Conservation (phyloP, 2,113 vertebrate genomes). For the Stigmatopora argus region DNA sequence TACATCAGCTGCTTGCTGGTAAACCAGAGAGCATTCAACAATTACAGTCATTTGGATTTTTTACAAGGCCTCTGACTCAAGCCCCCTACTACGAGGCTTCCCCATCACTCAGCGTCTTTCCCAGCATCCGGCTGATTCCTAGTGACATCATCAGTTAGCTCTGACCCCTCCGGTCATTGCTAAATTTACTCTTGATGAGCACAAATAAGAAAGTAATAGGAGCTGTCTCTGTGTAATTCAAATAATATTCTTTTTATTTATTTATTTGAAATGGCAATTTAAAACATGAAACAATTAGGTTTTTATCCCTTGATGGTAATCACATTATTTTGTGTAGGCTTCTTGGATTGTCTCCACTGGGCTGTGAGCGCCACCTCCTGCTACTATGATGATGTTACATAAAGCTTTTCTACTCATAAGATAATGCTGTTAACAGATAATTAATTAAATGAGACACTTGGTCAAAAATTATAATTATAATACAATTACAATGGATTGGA, state of each 20-base stretch:
- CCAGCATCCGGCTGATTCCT: constrained; percentile 61
- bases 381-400: constrained; percentile 51
- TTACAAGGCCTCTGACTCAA: constrained; percentile 50
- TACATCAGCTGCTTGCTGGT: constrained; percentile 11
- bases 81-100: constrained; percentile 31
- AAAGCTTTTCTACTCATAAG: background rate
- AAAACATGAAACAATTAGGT: background rate
- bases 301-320: background rate
- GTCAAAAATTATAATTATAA: background rate
- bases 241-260: too few species aligned
- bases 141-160: constrained; percentile 48
- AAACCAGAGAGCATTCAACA: constrained; percentile 52
- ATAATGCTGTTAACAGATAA: background rate
- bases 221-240: background rate
- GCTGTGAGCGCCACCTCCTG: constrained; percentile 63
- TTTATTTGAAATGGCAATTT: too few species aligned
- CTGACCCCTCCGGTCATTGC: background rate
- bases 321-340: background rate
- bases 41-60: constrained; percentile 30
- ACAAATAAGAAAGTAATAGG: background rate
- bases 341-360: constrained; percentile 10
- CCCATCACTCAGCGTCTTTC: constrained; percentile 49
- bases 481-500: too few species aligned
- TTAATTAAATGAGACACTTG: background rate
- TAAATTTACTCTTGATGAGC: background rate